Evolutionary conservation across 2,888 invertebrate genomes (phyloP), one percentile per base, ranked within the genome.

Genomic region (Yponomeuta evonymella): DNA sequence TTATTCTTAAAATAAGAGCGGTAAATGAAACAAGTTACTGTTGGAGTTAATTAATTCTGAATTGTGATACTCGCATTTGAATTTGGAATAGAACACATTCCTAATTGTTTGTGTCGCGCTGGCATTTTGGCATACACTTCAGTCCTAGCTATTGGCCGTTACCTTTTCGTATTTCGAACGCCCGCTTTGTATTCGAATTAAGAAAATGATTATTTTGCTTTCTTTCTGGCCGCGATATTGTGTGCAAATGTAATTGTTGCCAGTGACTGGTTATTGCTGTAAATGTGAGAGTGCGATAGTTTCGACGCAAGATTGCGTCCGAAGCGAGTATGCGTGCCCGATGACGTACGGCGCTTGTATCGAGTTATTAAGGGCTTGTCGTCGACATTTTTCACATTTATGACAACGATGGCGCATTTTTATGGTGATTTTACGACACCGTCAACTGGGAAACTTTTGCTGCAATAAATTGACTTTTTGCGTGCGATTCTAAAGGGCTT

Each of bases 211-310:
- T 82, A 79, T 79, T 85, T 87, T 88, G 86, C 83, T 90, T 89
- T 89, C 85, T 89, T 91, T 84, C 81, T 81, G 68, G 80, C 79
- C 76, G 79, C 75, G 75, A 76, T 79, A 90, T 91, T 90, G 90
- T 91, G 89, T 90, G 90, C 87, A 83, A 90, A 90, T 90, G 86
- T 89, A 87, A 89, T 89, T 86, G 90, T 88, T 83, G 30, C 79
- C 76, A 75, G 78, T 76, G 84, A 79, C 83, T 79, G 84, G 84
- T 85, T 86, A 87, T 86, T 88, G 86, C 82, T 82, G 85, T 73
- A 74, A 75, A 73, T 72, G 73, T 72, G 71, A 75, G 71, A 74
- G 72, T 70, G 70, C 48, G 70, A 51, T 66, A 67, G 83, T 78
- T 78, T 76, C 74, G 77, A 75, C 75, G 78, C 79, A 79, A 81